Base-by-base conservation (phyloP, 2,888 invertebrate species). In the Microctonus hyperodae region DNA sequence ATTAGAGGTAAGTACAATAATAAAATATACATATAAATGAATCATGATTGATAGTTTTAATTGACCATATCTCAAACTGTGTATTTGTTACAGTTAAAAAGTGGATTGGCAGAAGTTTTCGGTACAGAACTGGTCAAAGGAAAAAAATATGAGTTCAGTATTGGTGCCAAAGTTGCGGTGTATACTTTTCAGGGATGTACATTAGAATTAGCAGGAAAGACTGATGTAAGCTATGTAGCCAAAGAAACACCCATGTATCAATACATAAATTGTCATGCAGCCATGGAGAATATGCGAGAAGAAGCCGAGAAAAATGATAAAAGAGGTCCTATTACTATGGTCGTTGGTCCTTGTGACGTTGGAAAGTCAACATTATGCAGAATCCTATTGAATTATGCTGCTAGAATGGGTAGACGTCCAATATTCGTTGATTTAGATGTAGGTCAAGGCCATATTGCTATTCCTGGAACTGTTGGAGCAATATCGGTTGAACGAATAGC, bases 201-300 rank as follows among this genome's bases (percentile, higher is more conserved):
- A 0, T 85, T 98, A 0, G 94, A 94, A 84, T 84, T 98, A 11
- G 88, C 89, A 68, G 98, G 98, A 1, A 91, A 91, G 81, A 94
- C 96, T 1, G 97, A 97, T 84, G 96, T 96, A 28, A 95, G 93
- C 72, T 98, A 98, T 82, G 89, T 96, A 0, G 95, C 98, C 0
- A 96, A 95, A 82, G 97, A 98, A 81, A 98, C 98, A 0, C 98
- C 98, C 0, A 98, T 97, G 97, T 90, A 91, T 74, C 91, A 97
- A 72, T 99, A 99, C 83, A 86, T 97, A 2, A 99, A 99, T 84
- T 94, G 95, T 20, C 98, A 99, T 83, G 95, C 95, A 10, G 97
- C 96, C 0, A 86, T 99, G 71, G 98, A 99, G 81, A 92, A 95
- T 75, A 89, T 97, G 85, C 87, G 98, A 70, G 88, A 90, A 48